Base-by-base conservation (phyloP, 2,797 vertebrate genomes). In the Enteromius anoplus region DNA sequence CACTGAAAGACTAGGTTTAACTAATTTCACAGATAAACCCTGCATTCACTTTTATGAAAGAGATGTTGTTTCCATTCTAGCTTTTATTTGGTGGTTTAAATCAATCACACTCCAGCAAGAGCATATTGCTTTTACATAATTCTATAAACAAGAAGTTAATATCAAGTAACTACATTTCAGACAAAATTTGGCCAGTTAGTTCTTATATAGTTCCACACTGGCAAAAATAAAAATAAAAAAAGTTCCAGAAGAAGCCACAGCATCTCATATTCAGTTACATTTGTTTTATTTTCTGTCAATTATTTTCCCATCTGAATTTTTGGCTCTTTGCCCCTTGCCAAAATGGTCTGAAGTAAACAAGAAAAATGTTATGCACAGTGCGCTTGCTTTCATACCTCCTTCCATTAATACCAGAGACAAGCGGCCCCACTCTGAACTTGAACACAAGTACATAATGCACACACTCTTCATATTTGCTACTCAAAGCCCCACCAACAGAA, bases 371-470 rank as follows among this genome's bases (percentile, higher is more conserved):
- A 29, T 72, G 17, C 12, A 69, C n/a, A 42, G 34, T 9, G 37
- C 2, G 9, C 5, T 32, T 19, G 26, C 3, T 51, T 34, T 14
- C 12, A 17, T 64, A 53, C 34, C n/a, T 65, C n/a, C 14, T 34
- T 62, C 19, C 42, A 72, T 71, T 71, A 10, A 62, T 23, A 8
- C 4, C 26, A 49, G 53, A 71, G 15, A 26, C 65, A 37, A 73
- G 4, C 34, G 5, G 21, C 26, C 47, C 9, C 11, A 62, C 32
- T 32, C 40, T 65, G 17, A 66, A 75, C 45, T 40, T 51, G 19
- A 80, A 60, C 66, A 69, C 49, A 42, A 55, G n/a, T 15, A 51
- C 14, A 75, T 65, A 51, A 51, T 49, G 47, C 10, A 81, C 32
- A 47, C 40, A 64, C 40, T 47, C 23, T 17, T 77, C 19, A 51